These are phyloP conservation scores for Plemyria rubiginata DNA, from an alignment of 2,888 invertebrate species.

Conservation along the genomic window DNA sequence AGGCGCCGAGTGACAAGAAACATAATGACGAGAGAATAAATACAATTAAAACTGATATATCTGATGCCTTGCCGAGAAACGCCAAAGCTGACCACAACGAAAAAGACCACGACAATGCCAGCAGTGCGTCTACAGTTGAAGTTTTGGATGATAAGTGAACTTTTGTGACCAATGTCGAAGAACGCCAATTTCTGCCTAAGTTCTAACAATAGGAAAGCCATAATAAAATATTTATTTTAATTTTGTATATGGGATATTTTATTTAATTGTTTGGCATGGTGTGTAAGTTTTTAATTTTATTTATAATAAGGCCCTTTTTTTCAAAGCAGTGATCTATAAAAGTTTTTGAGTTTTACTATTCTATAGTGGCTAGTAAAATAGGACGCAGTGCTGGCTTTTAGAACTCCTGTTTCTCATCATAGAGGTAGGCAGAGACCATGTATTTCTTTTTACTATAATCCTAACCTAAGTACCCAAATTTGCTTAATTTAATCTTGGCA, in stretches of 20 bases:
- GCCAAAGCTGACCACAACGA: conserved; percentile 52
- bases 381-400: no score
- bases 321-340: no score
- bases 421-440: no score
- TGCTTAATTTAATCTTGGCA: no score
- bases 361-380: no score
- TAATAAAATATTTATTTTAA: conserved; percentile 9
- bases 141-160: conserved; percentile 76
- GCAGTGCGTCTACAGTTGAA: conserved; percentile 80
- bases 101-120: conserved; percentile 71
- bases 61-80: conserved; percentile 45
- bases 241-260: conserved; percentile 4
- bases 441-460: no score
- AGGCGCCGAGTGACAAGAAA: conserved; percentile 52
- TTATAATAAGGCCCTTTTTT: no score
- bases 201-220: conserved; percentile 3
- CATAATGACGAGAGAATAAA: conserved; percentile 63
- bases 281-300: no score
- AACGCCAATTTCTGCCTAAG: conserved; percentile 26
- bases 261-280: background rate
- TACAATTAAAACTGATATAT: conserved; percentile 65
- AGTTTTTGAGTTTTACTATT: no score
- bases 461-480: no score
- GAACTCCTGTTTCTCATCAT: no score
- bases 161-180: conserved; percentile 12